Percentiles rank a stretch among this genome's conserved stretches.
phyloP scores from a whole-genome alignment of 2,797 vertebrate species.

The Hapalemur alaotrensis region DNA sequence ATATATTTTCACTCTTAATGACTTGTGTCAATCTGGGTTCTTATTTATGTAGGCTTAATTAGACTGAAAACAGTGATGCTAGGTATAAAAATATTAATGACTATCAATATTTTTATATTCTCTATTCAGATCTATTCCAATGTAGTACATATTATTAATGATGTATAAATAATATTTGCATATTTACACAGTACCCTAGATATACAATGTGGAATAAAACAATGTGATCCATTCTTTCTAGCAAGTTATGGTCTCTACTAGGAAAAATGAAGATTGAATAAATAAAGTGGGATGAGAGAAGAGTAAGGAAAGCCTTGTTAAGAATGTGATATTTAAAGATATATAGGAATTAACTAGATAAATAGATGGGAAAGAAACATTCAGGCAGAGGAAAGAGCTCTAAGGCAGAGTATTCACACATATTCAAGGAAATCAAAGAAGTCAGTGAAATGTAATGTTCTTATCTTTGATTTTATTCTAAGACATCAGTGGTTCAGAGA shows the following conservation, averaged over 20 bases:
- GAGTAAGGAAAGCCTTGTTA: neutral
- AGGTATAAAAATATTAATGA: neutral
- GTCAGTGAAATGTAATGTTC: neutral
- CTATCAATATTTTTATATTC: neutral
- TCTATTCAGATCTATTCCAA: neutral
- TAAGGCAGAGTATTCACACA: neutral
- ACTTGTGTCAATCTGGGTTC: neutral
- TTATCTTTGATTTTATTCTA: neutral
- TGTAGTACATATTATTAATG: neutral
- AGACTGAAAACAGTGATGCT: neutral
- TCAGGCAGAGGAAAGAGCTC: neutral
- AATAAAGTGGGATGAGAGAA: neutral
- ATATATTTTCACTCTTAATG: neutral
- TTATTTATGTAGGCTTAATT: constrained; percentile 11
- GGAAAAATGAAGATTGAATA: neutral
- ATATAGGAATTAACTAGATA: neutral
- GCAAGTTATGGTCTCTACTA: neutral
- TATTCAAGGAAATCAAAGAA: neutral
- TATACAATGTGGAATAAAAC: neutral
- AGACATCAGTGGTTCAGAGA: neutral
- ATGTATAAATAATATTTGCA: neutral
- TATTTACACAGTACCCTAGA: neutral
- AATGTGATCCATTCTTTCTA: neutral
- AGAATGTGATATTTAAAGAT: neutral
- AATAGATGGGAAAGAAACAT: neutral